phyloP scores from a whole-genome alignment of 2,113 vertebrate genomes.

The Thunnus maccoyii region DNA sequence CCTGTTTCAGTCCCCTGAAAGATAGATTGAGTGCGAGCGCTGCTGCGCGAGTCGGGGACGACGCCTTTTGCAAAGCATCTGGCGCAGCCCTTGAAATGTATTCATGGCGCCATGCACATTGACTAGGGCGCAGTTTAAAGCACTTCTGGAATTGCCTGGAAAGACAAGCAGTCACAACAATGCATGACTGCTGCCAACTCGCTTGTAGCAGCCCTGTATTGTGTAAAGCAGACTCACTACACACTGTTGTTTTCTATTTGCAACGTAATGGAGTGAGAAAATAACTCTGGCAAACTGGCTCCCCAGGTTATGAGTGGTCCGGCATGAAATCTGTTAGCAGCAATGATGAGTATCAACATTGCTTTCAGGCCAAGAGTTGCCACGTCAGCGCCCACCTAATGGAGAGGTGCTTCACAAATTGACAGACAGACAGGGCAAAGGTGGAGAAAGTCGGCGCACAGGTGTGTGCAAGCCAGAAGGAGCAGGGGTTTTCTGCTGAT shows the following conservation, averaged over 20 bases:
- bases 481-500: constrained; percentile 56
- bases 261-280: constrained; percentile 56
- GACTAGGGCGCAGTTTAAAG: constrained; percentile 59
- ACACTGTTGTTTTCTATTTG: constrained; percentile 57
- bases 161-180: constrained; percentile 62
- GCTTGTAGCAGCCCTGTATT: constrained; percentile 26
- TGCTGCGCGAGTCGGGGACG: not conserved
- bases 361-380: constrained; percentile 36
- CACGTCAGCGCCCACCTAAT: constrained; percentile 64
- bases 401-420: constrained; percentile 59
- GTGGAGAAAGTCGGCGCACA: constrained; percentile 28
- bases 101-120: constrained; percentile 50
- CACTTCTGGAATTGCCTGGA: constrained; percentile 68
- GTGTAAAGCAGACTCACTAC: constrained; percentile 31
- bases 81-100: constrained; percentile 49
- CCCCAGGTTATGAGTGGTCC: constrained; percentile 46
- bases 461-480: constrained; percentile 33
- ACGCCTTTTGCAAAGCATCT: constrained; percentile 48
- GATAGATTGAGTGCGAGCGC: constrained; percentile 69
- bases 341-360: constrained; percentile 47
- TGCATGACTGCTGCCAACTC: constrained; percentile 49
- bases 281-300: constrained; percentile 48
- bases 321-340: constrained; percentile 41
- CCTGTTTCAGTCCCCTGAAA: constrained; percentile 64
- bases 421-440: constrained; percentile 47